phyloP scores from a whole-genome alignment of 2,888 invertebrate genomes.

The Diarsia dahlii region DNA sequence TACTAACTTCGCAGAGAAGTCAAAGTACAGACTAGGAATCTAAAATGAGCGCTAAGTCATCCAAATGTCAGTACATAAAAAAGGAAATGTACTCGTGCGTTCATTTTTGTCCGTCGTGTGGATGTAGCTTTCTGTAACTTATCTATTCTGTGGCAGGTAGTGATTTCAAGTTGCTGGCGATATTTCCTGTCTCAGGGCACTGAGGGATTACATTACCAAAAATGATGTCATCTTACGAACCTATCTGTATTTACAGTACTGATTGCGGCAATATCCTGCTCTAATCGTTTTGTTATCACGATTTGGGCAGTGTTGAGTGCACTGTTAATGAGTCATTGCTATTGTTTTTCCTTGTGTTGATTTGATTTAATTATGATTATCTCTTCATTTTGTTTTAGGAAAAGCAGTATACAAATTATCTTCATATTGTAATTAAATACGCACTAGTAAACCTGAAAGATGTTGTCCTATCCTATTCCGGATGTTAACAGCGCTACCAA shows the following conservation, averaged over 20 bases:
- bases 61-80: not conserved
- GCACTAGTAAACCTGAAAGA: too few species aligned
- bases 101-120: not conserved
- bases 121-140: not conserved
- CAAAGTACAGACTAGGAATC: not conserved
- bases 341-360: conserved; percentile 27
- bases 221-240: conserved; percentile 17
- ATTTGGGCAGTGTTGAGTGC: conserved; percentile 22
- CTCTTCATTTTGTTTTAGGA: not conserved
- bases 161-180: conserved; percentile 27
- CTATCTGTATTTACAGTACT: conserved; percentile 4
- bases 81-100: too few species aligned
- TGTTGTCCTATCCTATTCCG: too few species aligned
- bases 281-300: conserved; percentile 17
- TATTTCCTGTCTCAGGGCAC: conserved; percentile 22
- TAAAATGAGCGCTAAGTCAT: not conserved
- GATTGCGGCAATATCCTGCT: conserved; percentile 30
- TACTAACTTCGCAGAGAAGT: not conserved
- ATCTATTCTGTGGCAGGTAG: not conserved
- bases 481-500: too few species aligned
- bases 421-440: not conserved
- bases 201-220: conserved; percentile 19
- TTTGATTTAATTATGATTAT: conserved; percentile 15
- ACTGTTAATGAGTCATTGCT: conserved; percentile 1
- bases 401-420: not conserved